A percentile compares a stretch with the other conserved stretches of the same genome.
These are phyloP conservation scores for Noctua pronuba DNA, from an alignment of 2,888 invertebrate genomes.

Conservation along the genomic window DNA sequence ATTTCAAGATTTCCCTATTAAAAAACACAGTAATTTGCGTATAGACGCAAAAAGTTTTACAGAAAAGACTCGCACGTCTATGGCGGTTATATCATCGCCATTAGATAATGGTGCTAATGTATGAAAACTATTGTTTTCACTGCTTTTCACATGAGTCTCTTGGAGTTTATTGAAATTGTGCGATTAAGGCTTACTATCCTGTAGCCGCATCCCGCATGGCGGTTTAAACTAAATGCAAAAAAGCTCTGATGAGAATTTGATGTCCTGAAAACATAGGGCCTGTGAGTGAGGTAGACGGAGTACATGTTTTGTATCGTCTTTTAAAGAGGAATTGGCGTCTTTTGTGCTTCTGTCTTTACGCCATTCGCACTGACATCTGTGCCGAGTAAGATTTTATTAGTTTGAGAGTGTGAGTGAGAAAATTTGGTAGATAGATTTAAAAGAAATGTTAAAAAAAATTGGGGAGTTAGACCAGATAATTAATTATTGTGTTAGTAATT, in stretches of 20 bases:
- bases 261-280: background rate
- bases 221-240: background rate
- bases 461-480: constrained; percentile 2
- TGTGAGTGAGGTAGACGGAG: constrained; percentile 15
- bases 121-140: background rate
- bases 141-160: background rate
- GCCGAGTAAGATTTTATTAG: constrained; percentile 4
- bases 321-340: constrained; percentile 11
- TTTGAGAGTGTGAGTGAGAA: constrained; percentile 55
- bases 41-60: background rate
- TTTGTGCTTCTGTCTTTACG: constrained; percentile 35
- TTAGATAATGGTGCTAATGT: background rate
- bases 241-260: constrained; percentile 44
- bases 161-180: background rate
- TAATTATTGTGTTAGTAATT: constrained; percentile 17
- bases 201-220: background rate
- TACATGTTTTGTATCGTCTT: constrained; percentile 32
- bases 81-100: background rate
- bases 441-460: background rate
- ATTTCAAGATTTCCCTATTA: no score
- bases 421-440: constrained; percentile 45
- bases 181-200: background rate
- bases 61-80: background rate
- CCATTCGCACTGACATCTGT: background rate
- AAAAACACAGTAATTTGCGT: no score